phyloP scores from a whole-genome alignment of 2,113 vertebrate species.

The Stigmatopora argus region DNA sequence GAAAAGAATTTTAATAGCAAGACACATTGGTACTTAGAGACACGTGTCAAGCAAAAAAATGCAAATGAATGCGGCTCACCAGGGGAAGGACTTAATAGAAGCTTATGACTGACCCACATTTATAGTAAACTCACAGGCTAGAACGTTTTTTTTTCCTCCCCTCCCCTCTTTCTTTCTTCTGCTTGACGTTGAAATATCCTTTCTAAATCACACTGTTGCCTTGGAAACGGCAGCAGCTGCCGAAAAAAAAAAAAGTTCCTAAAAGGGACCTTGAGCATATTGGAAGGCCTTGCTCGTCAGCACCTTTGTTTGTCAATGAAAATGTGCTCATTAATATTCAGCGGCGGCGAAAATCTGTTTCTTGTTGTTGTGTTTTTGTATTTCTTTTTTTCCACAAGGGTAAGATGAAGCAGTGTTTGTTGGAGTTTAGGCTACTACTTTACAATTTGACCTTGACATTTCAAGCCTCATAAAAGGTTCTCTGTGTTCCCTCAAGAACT shows the following conservation, averaged over 20 bases:
- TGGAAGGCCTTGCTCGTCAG: background rate
- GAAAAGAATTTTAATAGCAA: too few species aligned
- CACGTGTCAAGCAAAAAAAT: slow-evolving; percentile 47
- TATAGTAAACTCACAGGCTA: slow-evolving; percentile 56
- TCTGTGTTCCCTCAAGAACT: too few species aligned
- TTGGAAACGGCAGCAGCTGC: slow-evolving; percentile 62
- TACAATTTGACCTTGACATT: too few species aligned
- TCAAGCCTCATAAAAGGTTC: too few species aligned
- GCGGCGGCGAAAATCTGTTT: background rate
- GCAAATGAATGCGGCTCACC: slow-evolving; percentile 59
- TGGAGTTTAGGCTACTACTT: too few species aligned
- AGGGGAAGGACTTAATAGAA: slow-evolving; percentile 62
- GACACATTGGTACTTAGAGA: slow-evolving; percentile 5
- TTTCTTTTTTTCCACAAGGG: too few species aligned
- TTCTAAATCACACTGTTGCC: slow-evolving; percentile 62
- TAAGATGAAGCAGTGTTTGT: too few species aligned
- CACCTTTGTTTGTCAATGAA: slow-evolving; percentile 12
- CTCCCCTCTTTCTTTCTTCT: slow-evolving; percentile 28
- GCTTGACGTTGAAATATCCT: slow-evolving; percentile 57
- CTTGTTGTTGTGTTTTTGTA: too few species aligned
- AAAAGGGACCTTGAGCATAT: slow-evolving; percentile 36
- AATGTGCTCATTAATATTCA: background rate
- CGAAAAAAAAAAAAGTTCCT: slow-evolving; percentile 51
- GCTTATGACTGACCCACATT: slow-evolving; percentile 68
- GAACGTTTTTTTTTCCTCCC: slow-evolving; percentile 43